Percentiles rank a stretch among this genome's conserved stretches.
Conservation (phyloP, 1,140 invertebrate genomes). For the Drosophila arizonae region DNA sequence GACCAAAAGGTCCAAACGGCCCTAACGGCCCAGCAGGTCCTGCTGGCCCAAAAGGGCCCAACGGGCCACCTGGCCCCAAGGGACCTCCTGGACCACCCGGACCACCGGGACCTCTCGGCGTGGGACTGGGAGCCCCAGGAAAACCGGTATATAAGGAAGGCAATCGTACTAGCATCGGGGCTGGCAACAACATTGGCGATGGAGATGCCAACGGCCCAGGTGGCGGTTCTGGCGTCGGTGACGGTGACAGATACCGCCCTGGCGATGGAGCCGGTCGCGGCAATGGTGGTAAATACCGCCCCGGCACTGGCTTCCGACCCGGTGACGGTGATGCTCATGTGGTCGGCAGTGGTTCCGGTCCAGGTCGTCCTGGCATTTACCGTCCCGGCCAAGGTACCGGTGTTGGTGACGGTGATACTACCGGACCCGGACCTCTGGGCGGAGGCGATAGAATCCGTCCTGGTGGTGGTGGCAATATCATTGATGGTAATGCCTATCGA, state of each 20-base stretch:
- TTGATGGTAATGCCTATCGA: neutral
- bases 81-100: slow-evolving; percentile 68
- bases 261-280: slow-evolving; percentile 53
- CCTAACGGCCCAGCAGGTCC: slow-evolving; percentile 52
- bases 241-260: slow-evolving; percentile 9
- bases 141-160: slow-evolving; percentile 69
- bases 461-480: slow-evolving; percentile 15
- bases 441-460: slow-evolving; percentile 3
- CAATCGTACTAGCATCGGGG: slow-evolving; percentile 48
- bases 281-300: slow-evolving; percentile 34
- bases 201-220: slow-evolving; percentile 36
- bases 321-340: slow-evolving; percentile 29
- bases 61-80: slow-evolving; percentile 61
- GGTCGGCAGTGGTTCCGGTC: slow-evolving; percentile 23
- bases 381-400: slow-evolving; percentile 1
- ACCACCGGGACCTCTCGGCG: slow-evolving; percentile 58
- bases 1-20: slow-evolving; percentile 63
- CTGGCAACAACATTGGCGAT: slow-evolving; percentile 26
- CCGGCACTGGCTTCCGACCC: slow-evolving; percentile 34
- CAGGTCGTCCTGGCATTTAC: neutral
- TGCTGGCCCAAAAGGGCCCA: slow-evolving; percentile 51
- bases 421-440: slow-evolving; percentile 19
- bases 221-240: slow-evolving; percentile 24
- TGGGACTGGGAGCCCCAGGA: slow-evolving; percentile 74
- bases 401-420: slow-evolving; percentile 14